These are phyloP conservation scores for Epizoanthus ramosus DNA, from an alignment of 92 coral and sea anemone species.

Conservation along the genomic window DNA sequence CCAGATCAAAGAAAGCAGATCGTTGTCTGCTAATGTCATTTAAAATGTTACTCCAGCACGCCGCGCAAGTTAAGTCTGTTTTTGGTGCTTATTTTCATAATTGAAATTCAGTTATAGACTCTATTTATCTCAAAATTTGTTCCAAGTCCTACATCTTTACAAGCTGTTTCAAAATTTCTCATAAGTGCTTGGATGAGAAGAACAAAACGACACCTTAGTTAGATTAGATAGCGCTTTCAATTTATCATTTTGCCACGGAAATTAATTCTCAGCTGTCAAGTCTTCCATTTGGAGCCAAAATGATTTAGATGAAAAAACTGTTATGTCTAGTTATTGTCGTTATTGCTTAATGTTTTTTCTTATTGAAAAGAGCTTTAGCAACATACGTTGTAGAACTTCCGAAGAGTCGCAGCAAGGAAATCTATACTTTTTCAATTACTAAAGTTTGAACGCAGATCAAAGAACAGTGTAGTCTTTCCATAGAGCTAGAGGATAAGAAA, in stretches of 20 bases:
- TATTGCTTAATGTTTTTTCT: constrained; percentile 5
- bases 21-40: constrained; percentile 1
- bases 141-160: constrained; percentile 26
- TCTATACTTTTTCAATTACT: not conserved
- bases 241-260: constrained; percentile 35
- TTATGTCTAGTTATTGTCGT: constrained; percentile 7
- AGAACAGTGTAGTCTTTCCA: not conserved
- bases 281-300: constrained; percentile 2
- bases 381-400: no score
- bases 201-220: constrained; percentile 12
- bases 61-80: constrained; percentile 6
- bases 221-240: not conserved
- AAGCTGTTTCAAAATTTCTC: not conserved
- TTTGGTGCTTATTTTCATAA: no score
- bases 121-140: not conserved
- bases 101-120: not conserved
- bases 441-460: not conserved
- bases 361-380: constrained; percentile 3
- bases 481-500: not conserved
- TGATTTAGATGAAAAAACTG: not conserved
- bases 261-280: constrained; percentile 36
- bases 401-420: not conserved
- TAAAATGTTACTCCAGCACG: constrained; percentile 17
- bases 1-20: not conserved
- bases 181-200: not conserved